Evolutionary conservation across 64 coral and sea anemone genomes (phyloP).

Genomic region (Pocillopora damicornis): DNA sequence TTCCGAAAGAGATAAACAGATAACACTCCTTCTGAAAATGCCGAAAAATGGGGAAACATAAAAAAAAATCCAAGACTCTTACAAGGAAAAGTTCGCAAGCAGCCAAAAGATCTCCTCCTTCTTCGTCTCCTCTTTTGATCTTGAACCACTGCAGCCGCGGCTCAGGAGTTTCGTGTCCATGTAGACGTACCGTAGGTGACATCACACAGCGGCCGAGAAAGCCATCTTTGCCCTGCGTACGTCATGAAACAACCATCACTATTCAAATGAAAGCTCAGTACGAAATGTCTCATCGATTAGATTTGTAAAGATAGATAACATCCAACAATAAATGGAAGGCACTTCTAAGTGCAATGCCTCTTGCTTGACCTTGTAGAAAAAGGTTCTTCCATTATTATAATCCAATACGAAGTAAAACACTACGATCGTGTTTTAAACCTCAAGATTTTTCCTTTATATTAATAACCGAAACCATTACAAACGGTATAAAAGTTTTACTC

Average conservation of each 20-base stretch:
- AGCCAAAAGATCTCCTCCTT: slow-evolving; percentile 68
- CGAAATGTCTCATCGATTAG: neutral
- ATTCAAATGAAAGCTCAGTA: neutral
- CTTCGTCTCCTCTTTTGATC: slow-evolving; percentile 53
- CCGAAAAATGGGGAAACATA: neutral
- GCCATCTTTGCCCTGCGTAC: slow-evolving; percentile 76
- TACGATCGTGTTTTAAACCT: too few relatives aligned
- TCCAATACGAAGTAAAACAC: too few relatives aligned
- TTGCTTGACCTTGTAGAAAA: too few relatives aligned
- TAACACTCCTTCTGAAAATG: too few relatives aligned
- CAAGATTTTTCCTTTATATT: too few relatives aligned
- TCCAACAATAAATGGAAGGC: too few relatives aligned
- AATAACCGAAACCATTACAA: too few relatives aligned
- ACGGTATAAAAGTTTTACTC: too few relatives aligned
- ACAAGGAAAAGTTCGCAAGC: slow-evolving; percentile 94
- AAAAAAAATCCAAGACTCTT: neutral
- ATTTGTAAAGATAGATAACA: too few relatives aligned
- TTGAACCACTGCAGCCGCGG: slow-evolving; percentile 58
- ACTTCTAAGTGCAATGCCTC: too few relatives aligned
- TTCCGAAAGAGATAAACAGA: too few relatives aligned
- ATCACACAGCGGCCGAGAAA: slow-evolving; percentile 80
- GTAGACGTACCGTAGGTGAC: slow-evolving; percentile 50
- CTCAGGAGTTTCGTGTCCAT: slow-evolving; percentile 63
- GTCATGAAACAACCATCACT: neutral
- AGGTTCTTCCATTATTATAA: too few relatives aligned